phyloP scores from a whole-genome alignment of 2,888 invertebrate species.

The Ctena decussata region DNA sequence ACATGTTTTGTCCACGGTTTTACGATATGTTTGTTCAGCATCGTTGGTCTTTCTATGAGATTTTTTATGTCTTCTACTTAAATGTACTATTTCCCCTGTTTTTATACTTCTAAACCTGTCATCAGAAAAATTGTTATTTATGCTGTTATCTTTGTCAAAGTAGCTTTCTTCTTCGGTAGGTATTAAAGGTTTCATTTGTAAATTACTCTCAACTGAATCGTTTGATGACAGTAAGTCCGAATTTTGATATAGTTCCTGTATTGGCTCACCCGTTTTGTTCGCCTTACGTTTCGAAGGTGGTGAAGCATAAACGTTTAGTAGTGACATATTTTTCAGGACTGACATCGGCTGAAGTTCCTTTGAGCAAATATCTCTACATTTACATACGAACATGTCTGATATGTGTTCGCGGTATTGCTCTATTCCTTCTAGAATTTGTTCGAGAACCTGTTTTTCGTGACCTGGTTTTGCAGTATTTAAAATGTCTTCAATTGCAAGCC shows the following conservation, averaged over 20 bases:
- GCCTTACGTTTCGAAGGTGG: neutral
- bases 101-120: neutral
- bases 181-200: neutral
- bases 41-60: too few species aligned
- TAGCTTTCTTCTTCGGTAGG: too few species aligned
- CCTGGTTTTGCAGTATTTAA: neutral
- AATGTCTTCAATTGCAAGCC: conserved; percentile 27
- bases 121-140: neutral
- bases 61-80: neutral
- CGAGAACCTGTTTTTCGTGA: neutral
- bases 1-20: too few species aligned
- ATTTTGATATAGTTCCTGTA: neutral
- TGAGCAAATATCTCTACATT: conserved; percentile 40
- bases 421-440: conserved; percentile 16
- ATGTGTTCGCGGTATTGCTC: neutral
- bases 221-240: neutral
- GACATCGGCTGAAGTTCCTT: conserved; percentile 47
- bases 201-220: neutral
- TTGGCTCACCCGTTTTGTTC: neutral
- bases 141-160: neutral
- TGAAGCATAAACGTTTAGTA: conserved; percentile 20
- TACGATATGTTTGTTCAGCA: too few species aligned
- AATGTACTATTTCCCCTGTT: neutral
- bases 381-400: conserved; percentile 22
- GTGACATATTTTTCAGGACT: conserved; percentile 35